Evolutionary conservation across 2,888 invertebrate genomes (phyloP), one percentile per base, ranked within the genome.

Genomic region (Sphinx pinastri): DNA sequence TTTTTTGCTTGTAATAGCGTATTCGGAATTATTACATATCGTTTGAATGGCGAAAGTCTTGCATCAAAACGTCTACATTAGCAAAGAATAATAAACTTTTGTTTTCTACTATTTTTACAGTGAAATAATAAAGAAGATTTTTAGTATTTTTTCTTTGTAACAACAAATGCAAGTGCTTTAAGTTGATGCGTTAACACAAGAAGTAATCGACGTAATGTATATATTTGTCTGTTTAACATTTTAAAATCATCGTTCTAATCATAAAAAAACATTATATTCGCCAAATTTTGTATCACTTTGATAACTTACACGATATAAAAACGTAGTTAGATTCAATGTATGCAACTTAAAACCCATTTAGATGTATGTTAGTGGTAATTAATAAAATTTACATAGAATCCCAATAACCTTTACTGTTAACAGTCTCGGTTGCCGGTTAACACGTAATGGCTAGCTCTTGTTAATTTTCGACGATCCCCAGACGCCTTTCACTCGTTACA

Each of bases 311-410:
- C 38, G 38, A 4, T 6, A 38, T 38, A 38, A 55, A 55, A 19
- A 19, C 19, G 16, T 54, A n/a, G n/a, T n/a, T n/a, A n/a, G 19
- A 16, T 16, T 14, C 54, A 55, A 11, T 55, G 55, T 55, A 54
- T 54, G 54, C 16, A 55, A 19, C 55, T 19, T 52, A 52, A 19
- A 55, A 55, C 19, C 10, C 10, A 55, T 55, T 55, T 55, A 55
- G 16, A 19, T 55, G 55, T 19, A 55, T 55, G 55, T 55, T 14
- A 55, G 19, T 55, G 11, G 19, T 55, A 55, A 55, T 55, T 55
- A 55, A 55, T 55, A 19, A 55, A 55, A 55, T 55, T 55, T 19
- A 55, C 55, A 55, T 55, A 55, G 55, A 55, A 55, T 55, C 19
- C 19, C 55, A 55, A 55, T 55, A 55, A 55, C 19, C 16, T 55